phyloP scores from a whole-genome alignment of 2,797 vertebrate genomes.

The Acrossocheilus wenchowensis region DNA sequence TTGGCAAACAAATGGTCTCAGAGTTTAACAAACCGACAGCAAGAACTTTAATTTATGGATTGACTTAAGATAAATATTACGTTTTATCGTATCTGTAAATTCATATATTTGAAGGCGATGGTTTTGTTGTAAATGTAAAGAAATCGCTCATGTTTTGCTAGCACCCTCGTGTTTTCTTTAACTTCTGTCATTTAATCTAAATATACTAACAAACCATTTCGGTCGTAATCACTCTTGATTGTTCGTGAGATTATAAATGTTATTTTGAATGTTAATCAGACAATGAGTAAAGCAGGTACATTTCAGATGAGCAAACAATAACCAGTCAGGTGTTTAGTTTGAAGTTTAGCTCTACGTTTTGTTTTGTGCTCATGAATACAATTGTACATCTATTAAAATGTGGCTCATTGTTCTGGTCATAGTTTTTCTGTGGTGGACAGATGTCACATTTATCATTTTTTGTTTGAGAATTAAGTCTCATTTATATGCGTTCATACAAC shows the following conservation, averaged over 20 bases:
- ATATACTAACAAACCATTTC: neutral
- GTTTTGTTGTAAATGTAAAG: neutral
- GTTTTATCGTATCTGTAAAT: neutral
- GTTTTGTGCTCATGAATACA: neutral
- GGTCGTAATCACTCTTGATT: neutral
- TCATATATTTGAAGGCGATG: neutral
- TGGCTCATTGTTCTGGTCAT: neutral
- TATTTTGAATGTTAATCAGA: neutral
- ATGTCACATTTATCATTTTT: neutral
- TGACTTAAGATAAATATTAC: neutral
- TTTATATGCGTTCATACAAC: neutral
- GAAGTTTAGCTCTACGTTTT: neutral
- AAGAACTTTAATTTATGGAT: neutral
- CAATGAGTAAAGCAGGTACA: neutral
- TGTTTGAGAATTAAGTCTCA: neutral
- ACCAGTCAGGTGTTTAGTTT: neutral
- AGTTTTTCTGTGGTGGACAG: neutral
- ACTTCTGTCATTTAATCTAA: neutral
- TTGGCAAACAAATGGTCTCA: constrained; percentile 57
- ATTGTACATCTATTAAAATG: neutral
- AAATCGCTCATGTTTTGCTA: neutral
- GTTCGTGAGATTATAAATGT: neutral
- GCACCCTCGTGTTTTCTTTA: neutral
- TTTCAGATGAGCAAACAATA: neutral
- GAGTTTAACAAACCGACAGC: constrained; percentile 17